Evolutionary conservation across 2,113 vertebrate species (phyloP).

Genomic region (Pardalotus punctatus): DNA sequence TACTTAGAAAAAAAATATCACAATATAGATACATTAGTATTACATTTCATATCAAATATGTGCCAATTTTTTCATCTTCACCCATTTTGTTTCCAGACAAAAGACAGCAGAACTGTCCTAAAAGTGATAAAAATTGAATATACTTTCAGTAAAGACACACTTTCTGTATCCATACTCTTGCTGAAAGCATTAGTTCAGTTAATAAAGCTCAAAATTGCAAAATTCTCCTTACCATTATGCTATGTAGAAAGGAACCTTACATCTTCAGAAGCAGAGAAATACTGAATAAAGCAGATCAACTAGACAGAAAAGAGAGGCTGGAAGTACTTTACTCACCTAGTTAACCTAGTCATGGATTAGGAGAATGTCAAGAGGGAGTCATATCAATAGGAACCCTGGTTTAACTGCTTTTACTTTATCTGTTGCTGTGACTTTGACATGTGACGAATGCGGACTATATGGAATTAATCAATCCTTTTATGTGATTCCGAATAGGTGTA

Average conservation of each 20-base stretch:
- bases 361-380: background rate
- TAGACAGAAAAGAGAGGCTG: background rate
- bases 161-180: background rate
- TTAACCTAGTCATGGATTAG: background rate
- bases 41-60: background rate
- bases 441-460: background rate
- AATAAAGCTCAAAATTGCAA: background rate
- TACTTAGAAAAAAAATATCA: background rate
- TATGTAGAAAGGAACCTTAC: background rate
- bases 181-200: background rate
- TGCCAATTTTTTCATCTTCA: background rate
- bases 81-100: slow-evolving; percentile 3
- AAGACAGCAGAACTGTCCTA: background rate
- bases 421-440: background rate
- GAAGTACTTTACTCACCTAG: background rate
- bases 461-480: background rate
- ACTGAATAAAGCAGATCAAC: background rate
- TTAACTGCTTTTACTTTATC: background rate
- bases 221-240: background rate
- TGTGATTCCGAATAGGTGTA: background rate
- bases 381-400: background rate
- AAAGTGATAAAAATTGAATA: slow-evolving; percentile 1
- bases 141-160: background rate
- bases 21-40: background rate
- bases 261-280: background rate